phyloP scores from a whole-genome alignment of 2,888 invertebrate species.

The Leptopilina syphax region DNA sequence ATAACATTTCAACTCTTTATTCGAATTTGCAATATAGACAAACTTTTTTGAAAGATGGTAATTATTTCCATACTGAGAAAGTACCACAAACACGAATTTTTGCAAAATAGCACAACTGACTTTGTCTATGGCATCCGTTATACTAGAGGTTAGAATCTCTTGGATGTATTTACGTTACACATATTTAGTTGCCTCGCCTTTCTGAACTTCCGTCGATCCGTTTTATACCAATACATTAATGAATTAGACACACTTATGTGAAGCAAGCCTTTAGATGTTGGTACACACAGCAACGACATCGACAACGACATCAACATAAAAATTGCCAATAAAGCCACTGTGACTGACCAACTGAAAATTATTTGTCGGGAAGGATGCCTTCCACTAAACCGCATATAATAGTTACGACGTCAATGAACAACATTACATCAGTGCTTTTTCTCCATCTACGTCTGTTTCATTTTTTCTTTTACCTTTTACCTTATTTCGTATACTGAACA shows the following conservation, averaged over 20 bases:
- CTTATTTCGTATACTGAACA: no score
- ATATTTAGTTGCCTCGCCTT: slow-evolving; percentile 63
- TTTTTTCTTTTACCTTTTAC: not conserved
- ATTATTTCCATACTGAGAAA: no score
- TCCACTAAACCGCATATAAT: not conserved
- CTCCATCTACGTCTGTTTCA: not conserved
- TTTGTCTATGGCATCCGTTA: slow-evolving; percentile 58
- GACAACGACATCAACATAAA: slow-evolving; percentile 30
- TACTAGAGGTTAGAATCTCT: slow-evolving; percentile 58
- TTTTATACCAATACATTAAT: slow-evolving; percentile 54
- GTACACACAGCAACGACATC: not conserved
- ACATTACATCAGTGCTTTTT: not conserved
- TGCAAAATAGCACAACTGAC: slow-evolving; percentile 49
- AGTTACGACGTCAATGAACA: not conserved
- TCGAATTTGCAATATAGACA: no score
- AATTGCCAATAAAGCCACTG: slow-evolving; percentile 55
- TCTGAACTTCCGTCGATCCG: slow-evolving; percentile 61
- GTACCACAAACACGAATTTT: no score
- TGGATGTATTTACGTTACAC: slow-evolving; percentile 60
- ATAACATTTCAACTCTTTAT: no score
- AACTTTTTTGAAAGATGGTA: no score
- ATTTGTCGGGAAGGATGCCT: slow-evolving; percentile 56
- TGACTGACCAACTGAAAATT: slow-evolving; percentile 62
- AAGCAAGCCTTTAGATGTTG: not conserved
- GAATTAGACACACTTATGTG: slow-evolving; percentile 32